Percentiles rank a stretch among this genome's conserved stretches.
These are phyloP conservation scores for Radopholus similis DNA, from an alignment of 1,140 invertebrate genomes.

Conservation along the genomic window DNA sequence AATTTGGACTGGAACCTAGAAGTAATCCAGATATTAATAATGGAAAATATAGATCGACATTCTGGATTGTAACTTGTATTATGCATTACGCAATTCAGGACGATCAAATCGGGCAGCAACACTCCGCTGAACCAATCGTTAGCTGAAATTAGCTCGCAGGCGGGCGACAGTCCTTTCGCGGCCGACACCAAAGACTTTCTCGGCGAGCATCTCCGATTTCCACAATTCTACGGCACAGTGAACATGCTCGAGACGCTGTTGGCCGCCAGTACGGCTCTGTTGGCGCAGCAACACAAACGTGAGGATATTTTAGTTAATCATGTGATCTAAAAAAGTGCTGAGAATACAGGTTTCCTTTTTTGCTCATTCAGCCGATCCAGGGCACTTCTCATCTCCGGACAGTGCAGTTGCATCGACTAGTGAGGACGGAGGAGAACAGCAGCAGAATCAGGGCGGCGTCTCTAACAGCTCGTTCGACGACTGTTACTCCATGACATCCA, in stretches of 20 bases:
- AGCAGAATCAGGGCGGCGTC: neutral
- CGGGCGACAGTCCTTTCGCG: neutral
- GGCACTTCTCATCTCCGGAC: constrained; percentile 33
- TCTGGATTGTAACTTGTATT: neutral
- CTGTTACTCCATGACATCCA: no score
- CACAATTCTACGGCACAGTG: neutral
- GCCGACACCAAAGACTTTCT: neutral
- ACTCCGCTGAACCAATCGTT: neutral
- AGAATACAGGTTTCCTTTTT: neutral
- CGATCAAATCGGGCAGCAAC: no score
- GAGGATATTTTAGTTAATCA: neutral
- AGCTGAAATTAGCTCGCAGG: neutral
- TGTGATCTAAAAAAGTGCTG: neutral
- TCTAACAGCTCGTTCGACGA: neutral
- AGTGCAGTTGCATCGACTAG: constrained; percentile 43
- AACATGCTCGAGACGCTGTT: constrained; percentile 5
- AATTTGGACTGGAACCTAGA: no score
- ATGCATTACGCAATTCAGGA: neutral
- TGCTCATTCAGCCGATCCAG: neutral
- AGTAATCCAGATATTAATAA: neutral
- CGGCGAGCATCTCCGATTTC: neutral
- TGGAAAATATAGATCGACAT: neutral
- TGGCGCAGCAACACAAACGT: neutral
- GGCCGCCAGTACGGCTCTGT: constrained; percentile 10
- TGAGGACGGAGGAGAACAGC: constrained; percentile 29